Percentiles rank a stretch among this genome's conserved stretches.
Evolutionary conservation across 2,797 vertebrate species (phyloP).

Genomic region (Brachyalestes nurse): DNA sequence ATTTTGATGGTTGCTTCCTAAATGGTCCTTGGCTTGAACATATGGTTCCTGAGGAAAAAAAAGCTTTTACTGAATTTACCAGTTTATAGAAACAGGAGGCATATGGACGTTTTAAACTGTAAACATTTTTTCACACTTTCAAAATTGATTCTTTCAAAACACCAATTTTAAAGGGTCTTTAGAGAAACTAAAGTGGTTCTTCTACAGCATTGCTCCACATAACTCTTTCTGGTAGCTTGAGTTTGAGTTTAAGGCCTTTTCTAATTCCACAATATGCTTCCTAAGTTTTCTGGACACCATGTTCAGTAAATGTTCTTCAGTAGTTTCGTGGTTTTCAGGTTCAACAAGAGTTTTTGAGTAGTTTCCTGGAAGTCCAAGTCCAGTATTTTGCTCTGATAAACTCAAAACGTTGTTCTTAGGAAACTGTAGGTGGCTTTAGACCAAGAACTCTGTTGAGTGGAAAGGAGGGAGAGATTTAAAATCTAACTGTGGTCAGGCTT

Average conservation of each 20-base stretch:
- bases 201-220: no score
- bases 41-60: neutral
- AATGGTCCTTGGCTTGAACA: neutral
- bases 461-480: conserved; percentile 2
- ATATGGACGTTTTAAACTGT: neutral
- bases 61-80: no score
- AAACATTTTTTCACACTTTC: neutral
- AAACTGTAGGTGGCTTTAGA: neutral
- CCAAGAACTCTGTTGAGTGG: neutral
- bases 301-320: no score
- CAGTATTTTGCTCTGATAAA: neutral
- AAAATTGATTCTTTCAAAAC: no score
- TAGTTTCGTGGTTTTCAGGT: neutral
- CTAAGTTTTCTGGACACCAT: no score
- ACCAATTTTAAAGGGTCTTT: neutral
- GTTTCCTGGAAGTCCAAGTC: no score
- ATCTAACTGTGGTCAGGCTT: neutral
- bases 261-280: no score
- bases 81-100: neutral
- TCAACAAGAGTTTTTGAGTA: neutral
- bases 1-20: neutral
- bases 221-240: no score
- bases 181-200: no score
- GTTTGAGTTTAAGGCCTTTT: no score
- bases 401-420: conserved; percentile 10